Base-by-base conservation (phyloP, 1,140 invertebrate species). In the Drosophila bifasciata region DNA sequence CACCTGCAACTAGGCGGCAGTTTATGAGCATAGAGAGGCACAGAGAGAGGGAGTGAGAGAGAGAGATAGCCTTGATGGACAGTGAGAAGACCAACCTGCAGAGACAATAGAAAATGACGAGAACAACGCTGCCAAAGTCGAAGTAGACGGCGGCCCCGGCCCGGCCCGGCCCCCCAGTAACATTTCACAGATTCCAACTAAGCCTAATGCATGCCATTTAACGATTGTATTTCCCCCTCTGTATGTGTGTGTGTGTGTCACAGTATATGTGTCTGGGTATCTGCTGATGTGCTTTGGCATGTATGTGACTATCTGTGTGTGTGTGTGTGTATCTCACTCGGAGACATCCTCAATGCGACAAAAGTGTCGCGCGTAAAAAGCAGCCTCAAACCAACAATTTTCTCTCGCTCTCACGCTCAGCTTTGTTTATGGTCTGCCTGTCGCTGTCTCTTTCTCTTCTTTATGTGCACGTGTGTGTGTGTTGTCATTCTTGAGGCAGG, bases 181-280 rank as follows among this genome's bases (percentile, higher is more conserved):
- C 55, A 69, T 69, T 83, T 69, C 21, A 43, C 61, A 68, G 70
- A 57, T 70, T 55, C 51, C 63, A 66, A 66, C 64, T 60, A 71
- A 67, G 70, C 75, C 52, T 70, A 78, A 83, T 75, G 79, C 79
- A 61, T 46, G 56, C 44, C 55, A 53, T 63, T 75, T 51, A 76
- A 56, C 52, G 48, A 57, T 49, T 64, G 40, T 28, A 53, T 46
- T 28, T 55, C 7, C 8, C 25, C 44, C 36, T 50, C 46, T 51
- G 8, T 39, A 8, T 41, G 40, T 50, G 11, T 52, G 23, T 52
- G 23, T 23, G 49, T 17, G 32, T 28, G 15, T 48, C 19, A 58
- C 9, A 17, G n/a, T 48, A 9, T 48, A n/a, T 69, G 17, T 49
- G 51, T 49, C 19, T 74, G 36, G 60, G 39, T n/a, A n/a, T n/a